Evolutionary conservation across 2,113 vertebrate genomes (phyloP), one percentile per base, ranked within the genome.

Genomic region (Phalacrocorax aristotelis): DNA sequence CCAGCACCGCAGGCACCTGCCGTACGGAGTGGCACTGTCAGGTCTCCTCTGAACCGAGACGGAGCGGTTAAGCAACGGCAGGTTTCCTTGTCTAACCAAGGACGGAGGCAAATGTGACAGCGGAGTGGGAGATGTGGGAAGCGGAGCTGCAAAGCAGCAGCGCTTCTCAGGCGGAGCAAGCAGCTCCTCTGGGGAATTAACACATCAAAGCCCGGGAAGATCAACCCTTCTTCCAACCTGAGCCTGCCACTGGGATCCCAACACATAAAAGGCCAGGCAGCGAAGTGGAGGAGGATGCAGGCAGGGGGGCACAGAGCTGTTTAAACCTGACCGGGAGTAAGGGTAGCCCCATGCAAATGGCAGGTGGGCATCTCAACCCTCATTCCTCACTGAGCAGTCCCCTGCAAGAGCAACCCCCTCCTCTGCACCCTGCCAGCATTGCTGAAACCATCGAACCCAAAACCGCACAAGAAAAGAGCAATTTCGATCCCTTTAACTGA

Each of bases 131-230:
- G 89, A 75, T 38, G 86, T n/a, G 74, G 87, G 87, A 93, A 94
- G 85, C 25, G 1, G 49, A 86, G 92, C 46, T 4, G 42, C 1
- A 34, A 26, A 87, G 80, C 80, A 40, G 91, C 95, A 69, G 85
- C 71, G 51, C 90, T 95, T 61, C 81, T 72, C 93, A 72, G 95
- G 94, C 95, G 52, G 86, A 95, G 86, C 90, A 2, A 87, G 57
- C 65, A n/a, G 78, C 93, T 93, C 61, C 82, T 79, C 94, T 4
- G 58, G 54, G 90, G 91, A 94, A 95, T 97, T 97, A 96, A 97
- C 96, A 97, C 94, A 97, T 97, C 96, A 97, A 97, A 97, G 95
- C 93, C 97, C 89, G 58, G 89, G 36, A 65, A 25, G 60, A 55
- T 40, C 75, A 86, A 78, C 42, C 34, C 38, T 83, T 91, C 61